Evolutionary conservation across 2,113 vertebrate genomes (phyloP).

Genomic region (Thamnaconus septentrionalis): DNA sequence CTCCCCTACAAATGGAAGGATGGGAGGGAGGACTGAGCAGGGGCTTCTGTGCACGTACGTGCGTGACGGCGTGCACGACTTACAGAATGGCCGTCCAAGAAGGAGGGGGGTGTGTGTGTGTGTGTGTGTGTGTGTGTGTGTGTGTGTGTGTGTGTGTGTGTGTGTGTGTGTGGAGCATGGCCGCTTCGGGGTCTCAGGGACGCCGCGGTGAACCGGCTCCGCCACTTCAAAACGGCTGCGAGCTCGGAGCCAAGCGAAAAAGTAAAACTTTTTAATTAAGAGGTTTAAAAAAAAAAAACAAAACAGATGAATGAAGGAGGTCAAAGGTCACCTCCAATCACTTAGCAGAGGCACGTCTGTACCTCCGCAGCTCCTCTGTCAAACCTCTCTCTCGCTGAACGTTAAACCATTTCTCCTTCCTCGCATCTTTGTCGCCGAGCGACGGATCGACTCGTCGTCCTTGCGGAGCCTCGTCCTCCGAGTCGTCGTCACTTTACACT

Average conservation of each 20-base stretch:
- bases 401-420: constrained; percentile 44
- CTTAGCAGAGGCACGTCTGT: constrained; percentile 28
- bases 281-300: constrained; percentile 22
- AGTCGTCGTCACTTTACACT: constrained; percentile 37
- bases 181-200: constrained; percentile 55
- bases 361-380: background rate
- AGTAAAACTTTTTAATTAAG: constrained; percentile 64
- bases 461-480: constrained; percentile 18
- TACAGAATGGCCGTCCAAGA: background rate
- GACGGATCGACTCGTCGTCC: constrained; percentile 15
- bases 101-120: too few species aligned
- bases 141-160: constrained; percentile 52
- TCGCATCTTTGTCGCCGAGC: constrained; percentile 15
- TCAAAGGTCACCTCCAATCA: constrained; percentile 37
- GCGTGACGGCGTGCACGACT: constrained; percentile 47
- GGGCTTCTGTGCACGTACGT: constrained; percentile 28
- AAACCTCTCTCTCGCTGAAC: constrained; percentile 13
- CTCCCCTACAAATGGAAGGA: constrained; percentile 37
- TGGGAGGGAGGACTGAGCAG: constrained; percentile 3
- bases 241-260: background rate
- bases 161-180: constrained; percentile 45
- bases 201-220: constrained; percentile 47
- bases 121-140: constrained; percentile 54
- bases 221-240: too few species aligned
- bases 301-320: constrained; percentile 42